These are phyloP conservation scores for Leptinotarsa peninsularis DNA, from an alignment of 2,888 invertebrate genomes.

Conservation along the genomic window DNA sequence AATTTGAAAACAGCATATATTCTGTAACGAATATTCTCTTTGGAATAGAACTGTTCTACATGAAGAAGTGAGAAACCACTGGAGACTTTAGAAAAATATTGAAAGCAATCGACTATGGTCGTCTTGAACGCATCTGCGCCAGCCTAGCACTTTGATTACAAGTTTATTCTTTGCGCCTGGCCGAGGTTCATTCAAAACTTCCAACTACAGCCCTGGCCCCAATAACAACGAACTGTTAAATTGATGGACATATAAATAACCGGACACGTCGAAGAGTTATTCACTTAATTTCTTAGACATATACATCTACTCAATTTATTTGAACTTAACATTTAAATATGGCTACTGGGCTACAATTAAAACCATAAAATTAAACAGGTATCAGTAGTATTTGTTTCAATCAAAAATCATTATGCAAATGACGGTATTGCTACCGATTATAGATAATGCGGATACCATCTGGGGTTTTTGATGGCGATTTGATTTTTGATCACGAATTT, in stretches of 20 bases:
- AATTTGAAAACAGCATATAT: too few relatives aligned
- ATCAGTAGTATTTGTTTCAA: neutral
- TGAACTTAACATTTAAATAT: slow-evolving; percentile 8
- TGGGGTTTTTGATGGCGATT: neutral
- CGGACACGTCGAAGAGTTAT: neutral
- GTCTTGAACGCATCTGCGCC: too few relatives aligned
- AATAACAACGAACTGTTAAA: neutral
- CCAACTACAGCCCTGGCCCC: neutral
- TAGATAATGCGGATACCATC: neutral
- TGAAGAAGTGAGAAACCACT: too few relatives aligned
- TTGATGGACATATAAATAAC: slow-evolving; percentile 7
- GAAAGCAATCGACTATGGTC: too few relatives aligned
- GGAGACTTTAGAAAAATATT: too few relatives aligned
- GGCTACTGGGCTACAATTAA: neutral
- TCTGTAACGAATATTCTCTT: too few relatives aligned
- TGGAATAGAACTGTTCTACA: too few relatives aligned
- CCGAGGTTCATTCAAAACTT: neutral
- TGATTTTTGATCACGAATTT: neutral
- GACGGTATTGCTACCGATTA: neutral
- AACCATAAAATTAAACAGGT: neutral
- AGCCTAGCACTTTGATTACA: too few relatives aligned
- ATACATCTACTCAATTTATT: neutral
- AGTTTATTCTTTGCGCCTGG: too few relatives aligned
- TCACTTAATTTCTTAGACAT: slow-evolving; percentile 1
- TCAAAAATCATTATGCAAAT: neutral